Evolutionary conservation across 2,113 vertebrate genomes (phyloP).

Genomic region (Pagrus major): DNA sequence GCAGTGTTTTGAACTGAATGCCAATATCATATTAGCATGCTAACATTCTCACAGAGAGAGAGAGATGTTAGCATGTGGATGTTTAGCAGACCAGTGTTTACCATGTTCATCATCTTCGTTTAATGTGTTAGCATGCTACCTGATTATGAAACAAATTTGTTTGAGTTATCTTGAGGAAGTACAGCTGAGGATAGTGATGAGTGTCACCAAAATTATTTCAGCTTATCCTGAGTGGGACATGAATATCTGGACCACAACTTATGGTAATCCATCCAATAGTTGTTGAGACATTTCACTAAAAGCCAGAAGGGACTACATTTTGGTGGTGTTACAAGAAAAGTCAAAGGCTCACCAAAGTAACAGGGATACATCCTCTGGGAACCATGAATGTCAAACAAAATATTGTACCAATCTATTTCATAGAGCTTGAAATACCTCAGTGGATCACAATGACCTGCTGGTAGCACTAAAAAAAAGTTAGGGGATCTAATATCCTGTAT

Average conservation of each 20-base stretch:
- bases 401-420: too few species aligned
- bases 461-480: too few species aligned
- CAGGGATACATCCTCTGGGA: neutral
- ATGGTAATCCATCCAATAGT: too few species aligned
- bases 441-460: neutral
- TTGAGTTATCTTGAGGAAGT: too few species aligned
- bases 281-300: too few species aligned
- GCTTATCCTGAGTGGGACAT: too few species aligned
- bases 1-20: too few species aligned
- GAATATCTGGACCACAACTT: too few species aligned
- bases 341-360: neutral
- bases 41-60: neutral
- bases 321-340: neutral
- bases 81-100: neutral
- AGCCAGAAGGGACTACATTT: too few species aligned
- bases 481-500: too few species aligned
- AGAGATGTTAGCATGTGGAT: neutral
- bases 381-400: neutral
- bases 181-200: neutral
- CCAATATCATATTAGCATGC: too few species aligned
- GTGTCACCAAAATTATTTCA: too few species aligned
- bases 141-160: neutral
- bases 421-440: neutral
- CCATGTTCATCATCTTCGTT: neutral
- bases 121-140: neutral